Evolutionary conservation across 1,140 invertebrate genomes (phyloP), one percentile per base, ranked within the genome.

Genomic region (Drosophila varians): DNA sequence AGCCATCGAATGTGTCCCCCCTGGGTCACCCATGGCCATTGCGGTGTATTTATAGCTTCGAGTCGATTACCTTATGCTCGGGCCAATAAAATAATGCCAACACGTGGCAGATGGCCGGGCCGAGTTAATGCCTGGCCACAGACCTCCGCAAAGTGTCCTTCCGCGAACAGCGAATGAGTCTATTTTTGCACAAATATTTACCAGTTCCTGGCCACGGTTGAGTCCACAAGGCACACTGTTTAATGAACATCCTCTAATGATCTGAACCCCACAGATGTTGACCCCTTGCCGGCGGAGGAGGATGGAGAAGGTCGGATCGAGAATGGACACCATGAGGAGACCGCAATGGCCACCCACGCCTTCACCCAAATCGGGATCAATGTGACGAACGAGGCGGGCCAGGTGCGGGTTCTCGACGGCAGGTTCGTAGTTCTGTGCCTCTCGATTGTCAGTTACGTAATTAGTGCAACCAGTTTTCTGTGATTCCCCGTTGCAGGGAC

Each of bases 361-460:
- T 90, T 90, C 53, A 77, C 89, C 68, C 82, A 90, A 54, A 88
- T 91, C 26, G 86, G 87, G 18, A 91, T 91, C 46, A 91, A 91
- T 86, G 88, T 91, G 76, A 91, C 90, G 21, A 91, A 91, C 34
- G 90, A 91, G 72, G 69, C 74, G 68, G 90, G 90, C 1, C 90
- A 91, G 52, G 82, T 90, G 46, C 79, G 80, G 25, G 79, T 89
- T 0, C 48, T 90, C 2, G 87, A 90, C 18, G 90, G 87, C 66
- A 90, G 89, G 88, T 90, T 86, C 86, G 79, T 83, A 83, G 82
- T 87, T 87, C 82, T 88, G 31, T 57, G 48, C n/a, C 4, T 18
- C 66, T 77, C 53, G 55, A 58, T 74, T 83, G 77, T 75, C 83
- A 77, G 70, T 87, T 86, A 82, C 82, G 77, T 87, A 87, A 87